Conservation (phyloP, 2,113 vertebrate species). For the Odocoileus hemionus region DNA sequence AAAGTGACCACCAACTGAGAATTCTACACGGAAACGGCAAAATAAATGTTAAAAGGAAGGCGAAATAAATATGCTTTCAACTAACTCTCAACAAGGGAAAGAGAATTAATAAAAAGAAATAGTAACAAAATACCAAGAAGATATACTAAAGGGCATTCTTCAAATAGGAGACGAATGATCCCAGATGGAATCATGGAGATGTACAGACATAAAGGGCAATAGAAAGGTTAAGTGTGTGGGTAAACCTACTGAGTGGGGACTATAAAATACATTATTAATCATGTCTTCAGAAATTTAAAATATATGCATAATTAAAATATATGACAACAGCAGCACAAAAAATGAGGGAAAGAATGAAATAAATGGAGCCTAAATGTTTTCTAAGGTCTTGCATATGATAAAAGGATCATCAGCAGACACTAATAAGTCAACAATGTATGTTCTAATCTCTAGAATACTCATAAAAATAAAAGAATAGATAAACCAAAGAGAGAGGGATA, state of each 20-base stretch:
- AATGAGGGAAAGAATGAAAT: not conserved
- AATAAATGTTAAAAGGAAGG: not conserved
- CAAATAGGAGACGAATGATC: not conserved
- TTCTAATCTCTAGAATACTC: not conserved
- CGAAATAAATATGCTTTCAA: constrained; percentile 21
- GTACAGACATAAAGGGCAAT: not conserved
- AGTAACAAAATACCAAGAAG: not conserved
- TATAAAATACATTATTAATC: not conserved
- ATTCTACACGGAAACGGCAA: not conserved
- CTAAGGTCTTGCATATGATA: not conserved
- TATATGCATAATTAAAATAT: not conserved
- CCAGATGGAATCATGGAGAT: not conserved
- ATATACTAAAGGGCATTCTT: constrained; percentile 4
- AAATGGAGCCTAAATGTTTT: not conserved
- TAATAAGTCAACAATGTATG: not conserved
- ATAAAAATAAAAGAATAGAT: not conserved
- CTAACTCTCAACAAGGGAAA: constrained; percentile 3
- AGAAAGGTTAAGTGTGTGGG: not conserved
- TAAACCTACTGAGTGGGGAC: not conserved
- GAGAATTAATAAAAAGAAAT: not conserved
- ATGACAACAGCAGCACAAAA: not conserved
- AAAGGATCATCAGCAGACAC: not conserved
- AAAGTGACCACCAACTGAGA: not conserved
- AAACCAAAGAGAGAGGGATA: not conserved
- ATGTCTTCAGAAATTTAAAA: not conserved